A percentile compares a stretch with the other conserved stretches of the same genome.
Conservation (phyloP, 2,113 vertebrate genomes). For the Carassius gibelio region DNA sequence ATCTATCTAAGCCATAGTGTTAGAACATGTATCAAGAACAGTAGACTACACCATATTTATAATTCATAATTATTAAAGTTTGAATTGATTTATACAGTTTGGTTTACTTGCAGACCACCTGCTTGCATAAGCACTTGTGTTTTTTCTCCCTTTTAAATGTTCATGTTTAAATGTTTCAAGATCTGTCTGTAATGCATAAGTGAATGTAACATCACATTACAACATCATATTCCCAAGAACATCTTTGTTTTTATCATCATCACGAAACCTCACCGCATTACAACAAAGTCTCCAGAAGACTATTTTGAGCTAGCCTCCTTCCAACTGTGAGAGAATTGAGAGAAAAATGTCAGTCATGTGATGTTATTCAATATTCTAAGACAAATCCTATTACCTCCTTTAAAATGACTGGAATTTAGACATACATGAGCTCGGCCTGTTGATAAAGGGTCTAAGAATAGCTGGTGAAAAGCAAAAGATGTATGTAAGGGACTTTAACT, state of each 20-base stretch:
- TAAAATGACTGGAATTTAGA: conserved; percentile 46
- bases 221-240: background rate
- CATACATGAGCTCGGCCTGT: background rate
- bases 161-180: background rate
- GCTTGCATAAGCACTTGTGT: background rate
- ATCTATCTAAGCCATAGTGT: background rate
- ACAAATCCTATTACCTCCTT: conserved; percentile 47
- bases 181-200: background rate
- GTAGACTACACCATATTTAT: background rate
- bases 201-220: background rate
- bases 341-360: conserved; percentile 42
- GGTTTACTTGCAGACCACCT: background rate
- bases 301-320: conserved; percentile 1
- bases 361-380: conserved; percentile 28
- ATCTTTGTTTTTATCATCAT: conserved; percentile 3
- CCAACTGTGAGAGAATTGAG: conserved; percentile 29
- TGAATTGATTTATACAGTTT: background rate
- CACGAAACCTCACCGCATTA: background rate
- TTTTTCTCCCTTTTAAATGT: background rate
- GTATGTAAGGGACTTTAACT: background rate
- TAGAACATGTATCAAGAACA: background rate
- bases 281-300: background rate
- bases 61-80: background rate
- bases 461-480: background rate
- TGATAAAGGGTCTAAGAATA: background rate